Evolutionary conservation across 2,888 invertebrate species (phyloP).

Genomic region (Meganola albula): DNA sequence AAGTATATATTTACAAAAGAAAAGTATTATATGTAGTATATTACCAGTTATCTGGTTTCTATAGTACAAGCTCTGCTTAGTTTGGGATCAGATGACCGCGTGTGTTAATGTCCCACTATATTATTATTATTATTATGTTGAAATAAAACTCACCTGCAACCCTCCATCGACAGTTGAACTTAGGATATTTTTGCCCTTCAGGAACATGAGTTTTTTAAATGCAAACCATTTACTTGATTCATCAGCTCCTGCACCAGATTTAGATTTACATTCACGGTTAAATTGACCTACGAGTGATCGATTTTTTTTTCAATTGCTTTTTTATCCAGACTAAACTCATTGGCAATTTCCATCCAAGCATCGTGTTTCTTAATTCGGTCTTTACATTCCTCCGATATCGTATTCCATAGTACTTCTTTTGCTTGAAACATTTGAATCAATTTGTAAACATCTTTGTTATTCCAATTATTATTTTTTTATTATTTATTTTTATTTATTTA

Average conservation of each 20-base stretch:
- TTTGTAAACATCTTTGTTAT: conserved; percentile 21
- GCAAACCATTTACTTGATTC: conserved; percentile 22
- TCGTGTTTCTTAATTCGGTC: conserved; percentile 29
- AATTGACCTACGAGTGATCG: conserved; percentile 16
- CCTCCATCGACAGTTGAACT: conserved; percentile 11
- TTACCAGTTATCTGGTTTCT: too few species aligned
- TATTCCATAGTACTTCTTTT: conserved; percentile 27
- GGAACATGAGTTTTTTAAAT: conserved; percentile 20
- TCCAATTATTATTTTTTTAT: too few species aligned
- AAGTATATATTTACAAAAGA: too few species aligned
- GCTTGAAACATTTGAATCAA: conserved; percentile 29
- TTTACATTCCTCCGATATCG: conserved; percentile 25
- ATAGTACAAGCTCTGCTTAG: too few species aligned
- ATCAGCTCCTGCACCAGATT: conserved; percentile 20
- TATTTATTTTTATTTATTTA: too few species aligned
- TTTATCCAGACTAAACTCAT: conserved; percentile 24
- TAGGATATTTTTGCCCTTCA: conserved; percentile 17
- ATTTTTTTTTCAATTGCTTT: conserved; percentile 16
- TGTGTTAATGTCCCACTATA: too few species aligned
- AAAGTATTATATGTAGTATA: too few species aligned
- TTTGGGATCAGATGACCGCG: too few species aligned
- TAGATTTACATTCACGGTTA: conserved; percentile 17
- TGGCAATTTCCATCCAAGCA: conserved; percentile 27
- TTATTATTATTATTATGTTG: too few species aligned
- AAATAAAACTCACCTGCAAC: conserved; percentile 14